Evolutionary conservation across 2,797 vertebrate genomes (phyloP).

Genomic region (Leucoraja ocellata): DNA sequence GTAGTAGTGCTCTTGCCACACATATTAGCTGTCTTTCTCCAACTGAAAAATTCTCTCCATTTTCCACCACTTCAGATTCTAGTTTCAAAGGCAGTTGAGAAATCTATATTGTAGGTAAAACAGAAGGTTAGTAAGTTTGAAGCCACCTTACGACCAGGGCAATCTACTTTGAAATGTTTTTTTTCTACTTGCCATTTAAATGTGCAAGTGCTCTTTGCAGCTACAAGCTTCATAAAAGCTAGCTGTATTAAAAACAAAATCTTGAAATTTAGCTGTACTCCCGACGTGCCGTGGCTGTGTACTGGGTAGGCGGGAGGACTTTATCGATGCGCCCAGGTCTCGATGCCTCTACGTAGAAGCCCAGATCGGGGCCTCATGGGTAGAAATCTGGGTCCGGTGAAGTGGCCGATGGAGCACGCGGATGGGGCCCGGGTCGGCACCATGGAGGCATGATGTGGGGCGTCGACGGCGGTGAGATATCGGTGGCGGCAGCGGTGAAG

Average conservation of each 20-base stretch:
- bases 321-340: no score
- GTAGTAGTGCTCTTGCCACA: conserved; percentile 74
- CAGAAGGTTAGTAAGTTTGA: background rate
- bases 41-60: conserved; percentile 84
- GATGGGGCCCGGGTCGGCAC: no score
- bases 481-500: no score
- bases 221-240: background rate
- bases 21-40: conserved; percentile 82
- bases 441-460: no score
- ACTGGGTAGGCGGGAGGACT: no score
- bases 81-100: conserved; percentile 80
- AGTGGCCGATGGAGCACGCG: no score
- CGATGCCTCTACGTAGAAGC: no score
- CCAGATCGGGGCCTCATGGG: no score
- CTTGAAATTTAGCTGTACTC: background rate
- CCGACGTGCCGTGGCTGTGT: no score
- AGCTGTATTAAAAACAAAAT: background rate
- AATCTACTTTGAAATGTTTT: background rate
- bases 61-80: conserved; percentile 83
- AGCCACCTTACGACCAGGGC: background rate
- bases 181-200: background rate
- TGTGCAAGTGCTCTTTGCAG: background rate
- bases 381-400: no score
- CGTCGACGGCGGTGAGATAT: no score
- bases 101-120: conserved; percentile 55